phyloP scores from a whole-genome alignment of 2,888 invertebrate genomes.

The Lithophane leautieri region DNA sequence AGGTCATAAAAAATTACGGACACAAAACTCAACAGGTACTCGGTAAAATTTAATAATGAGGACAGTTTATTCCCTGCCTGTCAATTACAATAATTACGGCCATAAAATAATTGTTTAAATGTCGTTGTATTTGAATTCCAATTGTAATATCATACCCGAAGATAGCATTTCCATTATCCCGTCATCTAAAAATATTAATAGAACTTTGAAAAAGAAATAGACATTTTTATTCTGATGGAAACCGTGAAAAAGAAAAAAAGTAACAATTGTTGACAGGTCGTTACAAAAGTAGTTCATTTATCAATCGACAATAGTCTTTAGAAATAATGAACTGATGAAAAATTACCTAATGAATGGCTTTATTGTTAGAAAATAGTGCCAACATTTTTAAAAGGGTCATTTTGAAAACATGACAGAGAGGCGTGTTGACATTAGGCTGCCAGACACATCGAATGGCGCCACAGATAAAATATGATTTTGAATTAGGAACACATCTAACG shows the following conservation, averaged over 20 bases:
- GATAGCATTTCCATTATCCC: background rate
- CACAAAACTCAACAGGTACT: background rate
- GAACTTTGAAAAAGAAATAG: background rate
- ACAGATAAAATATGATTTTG: slow-evolving; percentile 8
- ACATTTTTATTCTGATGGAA: background rate
- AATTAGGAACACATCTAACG: slow-evolving; percentile 17
- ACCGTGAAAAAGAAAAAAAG: slow-evolving; percentile 27
- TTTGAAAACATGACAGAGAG: slow-evolving; percentile 29
- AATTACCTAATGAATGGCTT: slow-evolving; percentile 46
- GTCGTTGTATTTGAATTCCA: background rate
- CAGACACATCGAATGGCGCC: slow-evolving; percentile 23
- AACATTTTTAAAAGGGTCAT: slow-evolving; percentile 33
- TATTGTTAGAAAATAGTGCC: slow-evolving; percentile 45
- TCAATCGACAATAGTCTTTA: slow-evolving; percentile 47
- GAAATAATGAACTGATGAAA: slow-evolving; percentile 41
- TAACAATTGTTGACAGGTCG: slow-evolving; percentile 36
- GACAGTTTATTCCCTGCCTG: background rate
- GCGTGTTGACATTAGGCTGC: slow-evolving; percentile 40
- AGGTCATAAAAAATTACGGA: background rate
- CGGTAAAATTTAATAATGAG: background rate
- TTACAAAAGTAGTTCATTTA: slow-evolving; percentile 56
- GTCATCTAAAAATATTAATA: background rate
- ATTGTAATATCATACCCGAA: background rate
- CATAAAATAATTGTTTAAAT: too few species aligned
- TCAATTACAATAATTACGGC: background rate